phyloP scores from a whole-genome alignment of 1,140 invertebrate species.

The Colletes latitarsis region DNA sequence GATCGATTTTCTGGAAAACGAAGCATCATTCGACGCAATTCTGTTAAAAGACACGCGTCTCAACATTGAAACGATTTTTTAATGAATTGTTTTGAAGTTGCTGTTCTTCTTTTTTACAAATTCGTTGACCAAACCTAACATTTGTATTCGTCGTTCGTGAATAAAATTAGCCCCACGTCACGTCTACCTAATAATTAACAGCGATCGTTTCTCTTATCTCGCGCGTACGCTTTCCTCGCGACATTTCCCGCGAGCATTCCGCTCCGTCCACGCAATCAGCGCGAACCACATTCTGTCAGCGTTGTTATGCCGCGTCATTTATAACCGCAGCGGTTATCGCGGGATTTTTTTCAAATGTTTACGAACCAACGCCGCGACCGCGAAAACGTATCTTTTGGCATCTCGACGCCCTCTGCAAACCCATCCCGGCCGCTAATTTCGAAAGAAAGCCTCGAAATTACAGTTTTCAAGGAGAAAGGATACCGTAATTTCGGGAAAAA shows the following conservation, averaged over 20 bases:
- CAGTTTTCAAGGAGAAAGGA: not conserved
- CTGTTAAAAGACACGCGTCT: no score
- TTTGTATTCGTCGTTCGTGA: no score
- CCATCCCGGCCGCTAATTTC: not conserved
- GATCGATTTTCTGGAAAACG: no score
- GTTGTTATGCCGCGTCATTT: conserved; percentile 46
- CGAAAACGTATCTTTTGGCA: no score
- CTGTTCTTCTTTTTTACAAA: no score
- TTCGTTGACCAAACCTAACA: no score
- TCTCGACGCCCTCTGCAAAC: not conserved
- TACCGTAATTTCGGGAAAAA: not conserved
- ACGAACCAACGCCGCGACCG: not conserved
- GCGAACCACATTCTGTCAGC: conserved; percentile 36
- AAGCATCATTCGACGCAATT: no score
- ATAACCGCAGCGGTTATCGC: conserved; percentile 42
- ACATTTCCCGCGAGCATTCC: conserved; percentile 33
- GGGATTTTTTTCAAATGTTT: conserved; percentile 39
- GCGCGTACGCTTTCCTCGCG: conserved; percentile 10
- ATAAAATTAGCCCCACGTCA: not conserved
- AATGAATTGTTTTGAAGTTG: no score
- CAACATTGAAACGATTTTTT: no score
- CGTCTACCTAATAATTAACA: conserved; percentile 49
- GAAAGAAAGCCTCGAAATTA: not conserved
- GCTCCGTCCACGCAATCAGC: conserved; percentile 18
- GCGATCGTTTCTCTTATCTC: conserved; percentile 53